Evolutionary conservation across 37 sponge, comb jelly and placozoan genomes (phyloP).

Genomic region (Cladorhizidae sp.): DNA sequence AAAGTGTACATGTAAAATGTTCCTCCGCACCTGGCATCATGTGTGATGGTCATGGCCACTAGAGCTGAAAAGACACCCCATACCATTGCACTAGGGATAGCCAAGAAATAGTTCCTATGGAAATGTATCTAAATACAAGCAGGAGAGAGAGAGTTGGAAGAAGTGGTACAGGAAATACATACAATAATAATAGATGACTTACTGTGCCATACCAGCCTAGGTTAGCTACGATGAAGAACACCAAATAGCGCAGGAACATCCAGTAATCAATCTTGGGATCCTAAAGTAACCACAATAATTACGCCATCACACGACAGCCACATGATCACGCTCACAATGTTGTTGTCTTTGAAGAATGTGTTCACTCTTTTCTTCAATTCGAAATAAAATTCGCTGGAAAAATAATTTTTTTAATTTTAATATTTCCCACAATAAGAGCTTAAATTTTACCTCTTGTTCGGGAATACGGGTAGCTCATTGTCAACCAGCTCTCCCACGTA

Average conservation of each 20-base stretch:
- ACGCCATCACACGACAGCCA: background rate
- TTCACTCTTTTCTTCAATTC: slow-evolving; percentile 80
- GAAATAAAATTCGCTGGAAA: slow-evolving; percentile 69
- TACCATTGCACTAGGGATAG: slow-evolving; percentile 27
- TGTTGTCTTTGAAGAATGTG: slow-evolving; percentile 83
- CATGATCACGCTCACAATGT: slow-evolving; percentile 67
- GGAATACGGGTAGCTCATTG: slow-evolving; percentile 91
- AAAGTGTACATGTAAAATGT: background rate
- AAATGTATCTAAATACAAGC: slow-evolving; percentile 52
- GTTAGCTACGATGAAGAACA: slow-evolving; percentile 55
- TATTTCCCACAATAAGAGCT: background rate
- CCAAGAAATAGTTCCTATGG: slow-evolving; percentile 53
- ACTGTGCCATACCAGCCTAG: slow-evolving; percentile 54
- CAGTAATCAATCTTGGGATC: slow-evolving; percentile 87
- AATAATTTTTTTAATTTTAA: background rate
- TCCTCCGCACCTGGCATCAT: slow-evolving; percentile 79
- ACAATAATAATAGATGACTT: slow-evolving; percentile 12
- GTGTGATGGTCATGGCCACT: slow-evolving; percentile 87
- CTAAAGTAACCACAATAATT: slow-evolving; percentile 17
- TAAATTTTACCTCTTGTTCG: slow-evolving; percentile 69
- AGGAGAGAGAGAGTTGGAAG: background rate
- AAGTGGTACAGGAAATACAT: background rate
- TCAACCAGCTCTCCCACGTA: slow-evolving; percentile 89
- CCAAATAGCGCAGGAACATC: slow-evolving; percentile 85
- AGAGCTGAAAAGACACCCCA: slow-evolving; percentile 83